Conservation (phyloP, 2,888 invertebrate species). For the Leucophora obtusa region DNA sequence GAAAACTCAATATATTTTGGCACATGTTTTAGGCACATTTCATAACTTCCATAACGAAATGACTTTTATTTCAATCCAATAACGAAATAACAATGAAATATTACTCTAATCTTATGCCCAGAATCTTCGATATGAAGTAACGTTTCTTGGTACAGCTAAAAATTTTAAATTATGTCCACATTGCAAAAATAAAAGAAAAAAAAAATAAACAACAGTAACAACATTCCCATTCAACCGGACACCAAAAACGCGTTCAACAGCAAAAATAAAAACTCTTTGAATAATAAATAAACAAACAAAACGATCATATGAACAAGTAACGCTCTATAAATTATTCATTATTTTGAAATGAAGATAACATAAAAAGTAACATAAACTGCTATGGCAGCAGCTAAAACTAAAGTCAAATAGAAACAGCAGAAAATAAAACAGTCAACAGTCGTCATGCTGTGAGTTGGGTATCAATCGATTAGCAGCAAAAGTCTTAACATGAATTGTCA, state of each 20-base stretch:
- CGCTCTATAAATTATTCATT: conserved; percentile 65
- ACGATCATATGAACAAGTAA: conserved; percentile 51
- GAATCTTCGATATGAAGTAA: conserved; percentile 49
- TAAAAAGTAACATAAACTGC: conserved; percentile 27
- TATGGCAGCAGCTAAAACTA: not conserved
- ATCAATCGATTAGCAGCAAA: conserved; percentile 60
- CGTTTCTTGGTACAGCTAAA: conserved; percentile 28
- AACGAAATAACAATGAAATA: conserved; percentile 30
- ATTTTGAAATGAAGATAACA: conserved; percentile 58
- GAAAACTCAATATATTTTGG: too few relatives aligned
- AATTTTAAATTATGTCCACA: conserved; percentile 45
- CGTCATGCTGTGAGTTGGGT: conserved; percentile 34
- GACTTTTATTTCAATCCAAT: not conserved
- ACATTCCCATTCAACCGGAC: conserved; percentile 62
- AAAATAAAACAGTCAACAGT: conserved; percentile 26
- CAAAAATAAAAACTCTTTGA: conserved; percentile 41
- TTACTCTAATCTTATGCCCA: conserved; percentile 47
- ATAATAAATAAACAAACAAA: conserved; percentile 36
- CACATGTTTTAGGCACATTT: too few relatives aligned
- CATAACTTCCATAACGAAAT: not conserved
- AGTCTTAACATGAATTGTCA: conserved; percentile 37
- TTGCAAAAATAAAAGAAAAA: conserved; percentile 47
- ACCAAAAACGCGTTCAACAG: conserved; percentile 46
- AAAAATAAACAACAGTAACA: conserved; percentile 26
- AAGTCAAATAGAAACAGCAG: not conserved